phyloP scores from a whole-genome alignment of 2,888 invertebrate species.

The Artemia sp. region DNA sequence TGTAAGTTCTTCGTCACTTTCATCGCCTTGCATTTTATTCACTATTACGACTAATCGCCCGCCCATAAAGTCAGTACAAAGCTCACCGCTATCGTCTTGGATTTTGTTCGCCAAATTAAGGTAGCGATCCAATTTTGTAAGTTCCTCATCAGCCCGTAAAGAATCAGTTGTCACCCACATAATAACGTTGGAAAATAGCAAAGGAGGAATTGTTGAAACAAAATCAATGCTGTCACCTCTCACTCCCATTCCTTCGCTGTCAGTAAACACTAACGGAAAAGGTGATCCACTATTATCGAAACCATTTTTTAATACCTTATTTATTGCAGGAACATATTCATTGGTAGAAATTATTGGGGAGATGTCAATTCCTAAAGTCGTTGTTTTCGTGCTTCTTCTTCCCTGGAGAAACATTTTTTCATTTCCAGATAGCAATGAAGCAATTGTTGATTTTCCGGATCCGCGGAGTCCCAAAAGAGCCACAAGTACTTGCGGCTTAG shows the following conservation, averaged over 20 bases:
- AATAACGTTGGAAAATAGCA: not conserved
- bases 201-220: not conserved
- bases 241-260: constrained; percentile 7
- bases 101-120: not conserved
- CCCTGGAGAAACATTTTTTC: not conserved
- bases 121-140: not conserved
- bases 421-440: not conserved
- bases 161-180: not conserved
- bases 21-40: not conserved
- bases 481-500: not conserved
- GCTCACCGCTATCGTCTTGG: not conserved
- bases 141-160: not conserved
- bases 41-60: not conserved
- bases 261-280: not conserved
- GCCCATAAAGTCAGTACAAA: not conserved
- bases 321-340: too few species aligned
- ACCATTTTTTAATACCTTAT: too few species aligned
- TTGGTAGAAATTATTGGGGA: not conserved
- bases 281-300: too few species aligned
- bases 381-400: constrained; percentile 3
- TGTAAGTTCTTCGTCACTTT: not conserved
- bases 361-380: not conserved
- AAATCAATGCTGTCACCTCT: not conserved
- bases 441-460: constrained; percentile 8
- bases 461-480: constrained; percentile 1